These are phyloP conservation scores for Schizopygopsis malacanthus DNA, from an alignment of 2,797 vertebrate species.

Conservation along the genomic window DNA sequence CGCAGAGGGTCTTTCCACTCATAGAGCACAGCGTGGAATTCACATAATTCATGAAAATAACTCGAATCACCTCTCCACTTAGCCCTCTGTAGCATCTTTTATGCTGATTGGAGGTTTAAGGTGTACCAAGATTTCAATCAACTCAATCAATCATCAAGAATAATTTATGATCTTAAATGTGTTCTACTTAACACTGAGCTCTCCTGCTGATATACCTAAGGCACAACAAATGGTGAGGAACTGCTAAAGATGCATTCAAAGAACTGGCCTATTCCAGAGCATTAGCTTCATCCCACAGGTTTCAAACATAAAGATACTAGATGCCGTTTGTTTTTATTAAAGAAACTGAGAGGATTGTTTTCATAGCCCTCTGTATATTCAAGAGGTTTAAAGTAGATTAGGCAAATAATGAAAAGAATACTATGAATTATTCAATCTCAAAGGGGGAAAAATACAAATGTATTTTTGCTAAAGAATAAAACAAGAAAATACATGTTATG, in stretches of 20 bases:
- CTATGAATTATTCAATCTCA: background rate
- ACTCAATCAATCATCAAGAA: conserved; percentile 35
- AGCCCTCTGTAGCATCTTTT: conserved; percentile 41
- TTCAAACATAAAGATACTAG: conserved; percentile 6
- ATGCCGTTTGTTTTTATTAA: conserved; percentile 3
- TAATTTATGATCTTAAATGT: conserved; percentile 63
- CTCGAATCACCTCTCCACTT: conserved; percentile 43
- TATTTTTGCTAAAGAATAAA: background rate
- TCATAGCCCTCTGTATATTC: background rate
- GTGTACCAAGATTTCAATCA: conserved; percentile 49
- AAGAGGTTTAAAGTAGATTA: conserved; percentile 2
- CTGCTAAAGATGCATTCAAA: conserved; percentile 1
- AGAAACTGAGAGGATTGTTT: conserved; percentile 9
- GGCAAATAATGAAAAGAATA: background rate
- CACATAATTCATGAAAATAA: conserved; percentile 30
- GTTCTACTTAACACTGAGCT: conserved; percentile 55
- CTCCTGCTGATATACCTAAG: conserved; percentile 53
- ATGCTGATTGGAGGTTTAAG: conserved; percentile 49
- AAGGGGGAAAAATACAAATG: background rate
- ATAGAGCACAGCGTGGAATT: conserved; percentile 41
- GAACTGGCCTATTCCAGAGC: background rate
- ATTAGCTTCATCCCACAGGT: background rate
- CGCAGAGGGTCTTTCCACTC: conserved; percentile 36
- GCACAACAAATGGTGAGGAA: conserved; percentile 33
- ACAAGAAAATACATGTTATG: background rate